Evolutionary conservation across 2,888 invertebrate genomes (phyloP).

Genomic region (Kryphioiulus occultus): DNA sequence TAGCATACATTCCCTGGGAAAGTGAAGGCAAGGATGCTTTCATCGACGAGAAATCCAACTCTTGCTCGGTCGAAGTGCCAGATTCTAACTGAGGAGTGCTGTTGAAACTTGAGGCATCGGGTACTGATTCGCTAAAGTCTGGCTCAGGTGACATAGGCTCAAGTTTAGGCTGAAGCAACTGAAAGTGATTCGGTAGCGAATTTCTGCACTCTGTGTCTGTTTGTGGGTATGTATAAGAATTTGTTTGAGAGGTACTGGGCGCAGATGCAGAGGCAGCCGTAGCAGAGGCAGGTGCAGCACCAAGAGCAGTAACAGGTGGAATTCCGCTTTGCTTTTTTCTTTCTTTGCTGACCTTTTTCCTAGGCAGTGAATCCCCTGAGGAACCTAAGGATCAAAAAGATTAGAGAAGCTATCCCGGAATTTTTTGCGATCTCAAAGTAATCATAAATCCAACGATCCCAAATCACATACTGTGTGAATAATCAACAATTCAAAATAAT

Average conservation of each 20-base stretch:
- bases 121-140: not conserved
- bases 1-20: conserved; percentile 82
- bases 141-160: conserved; percentile 24
- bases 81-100: conserved; percentile 10
- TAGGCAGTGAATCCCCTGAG: not conserved
- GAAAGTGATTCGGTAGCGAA: not conserved
- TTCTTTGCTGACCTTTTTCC: conserved; percentile 32
- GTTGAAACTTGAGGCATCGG: conserved; percentile 35
- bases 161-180: conserved; percentile 29
- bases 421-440: too few species aligned
- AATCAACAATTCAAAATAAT: too few species aligned
- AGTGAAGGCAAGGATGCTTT: conserved; percentile 66
- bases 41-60: not conserved
- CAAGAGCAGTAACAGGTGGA: not conserved
- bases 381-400: not conserved
- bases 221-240: not conserved
- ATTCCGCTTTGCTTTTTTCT: conserved; percentile 43
- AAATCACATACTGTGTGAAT: too few species aligned
- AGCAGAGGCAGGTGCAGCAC: not conserved
- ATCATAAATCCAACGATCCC: too few species aligned
- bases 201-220: not conserved
- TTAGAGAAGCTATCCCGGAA: too few species aligned
- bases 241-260: not conserved
- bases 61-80: not conserved
- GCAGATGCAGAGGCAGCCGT: not conserved